Percentiles rank a stretch among this genome's conserved stretches.
phyloP scores from a whole-genome alignment of 2,888 invertebrate species.

The Stenoptilia bipunctidactyla region DNA sequence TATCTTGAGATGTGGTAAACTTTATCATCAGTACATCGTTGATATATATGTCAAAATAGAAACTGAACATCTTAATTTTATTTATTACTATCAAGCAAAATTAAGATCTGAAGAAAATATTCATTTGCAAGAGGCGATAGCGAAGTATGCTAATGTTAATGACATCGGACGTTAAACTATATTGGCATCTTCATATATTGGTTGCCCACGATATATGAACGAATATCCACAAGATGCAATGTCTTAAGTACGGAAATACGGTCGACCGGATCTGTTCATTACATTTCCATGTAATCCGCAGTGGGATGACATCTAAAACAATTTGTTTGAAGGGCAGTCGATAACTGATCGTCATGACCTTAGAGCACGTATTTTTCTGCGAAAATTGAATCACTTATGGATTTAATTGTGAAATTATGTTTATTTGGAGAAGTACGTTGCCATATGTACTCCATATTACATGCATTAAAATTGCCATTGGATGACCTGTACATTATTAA shows the following conservation, averaged over 20 bases:
- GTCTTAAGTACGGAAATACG: neutral
- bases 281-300: slow-evolving; percentile 9
- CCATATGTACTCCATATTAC: no score
- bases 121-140: neutral
- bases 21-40: slow-evolving; percentile 1
- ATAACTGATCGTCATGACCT: slow-evolving; percentile 12
- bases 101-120: slow-evolving; percentile 1
- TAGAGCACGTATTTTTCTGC: slow-evolving; percentile 11
- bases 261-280: no score
- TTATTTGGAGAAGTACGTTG: slow-evolving; percentile 1
- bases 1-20: neutral
- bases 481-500: slow-evolving; percentile 15
- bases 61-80: slow-evolving; percentile 4
- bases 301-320: slow-evolving; percentile 10
- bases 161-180: neutral
- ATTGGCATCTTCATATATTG: slow-evolving; percentile 1
- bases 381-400: no score
- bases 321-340: slow-evolving; percentile 8
- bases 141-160: neutral
- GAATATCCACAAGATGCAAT: slow-evolving; percentile 17
- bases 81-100: slow-evolving; percentile 4
- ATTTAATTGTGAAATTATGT: slow-evolving; percentile 3
- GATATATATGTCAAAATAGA: slow-evolving; percentile 4
- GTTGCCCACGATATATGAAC: slow-evolving; percentile 19
- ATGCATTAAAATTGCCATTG: slow-evolving; percentile 16